Evolutionary conservation across 2,113 vertebrate genomes (phyloP).

Genomic region (Acanthochromis polyacanthus): DNA sequence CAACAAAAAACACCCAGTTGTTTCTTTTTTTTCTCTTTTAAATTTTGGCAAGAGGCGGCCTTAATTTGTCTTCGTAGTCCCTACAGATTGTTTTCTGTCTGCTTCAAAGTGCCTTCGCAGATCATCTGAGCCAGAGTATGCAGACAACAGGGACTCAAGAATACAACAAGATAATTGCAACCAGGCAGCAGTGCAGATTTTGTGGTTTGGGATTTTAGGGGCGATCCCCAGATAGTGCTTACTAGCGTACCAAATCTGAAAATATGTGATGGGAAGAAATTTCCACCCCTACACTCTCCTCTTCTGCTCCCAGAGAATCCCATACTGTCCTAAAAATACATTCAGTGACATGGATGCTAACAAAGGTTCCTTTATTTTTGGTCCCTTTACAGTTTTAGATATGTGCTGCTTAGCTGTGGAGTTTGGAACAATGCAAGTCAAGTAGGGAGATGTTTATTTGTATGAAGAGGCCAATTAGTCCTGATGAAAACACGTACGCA

Average conservation of each 20-base stretch:
- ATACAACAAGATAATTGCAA: slow-evolving; percentile 64
- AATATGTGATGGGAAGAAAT: slow-evolving; percentile 51
- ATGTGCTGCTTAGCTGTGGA: background rate
- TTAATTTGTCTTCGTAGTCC: background rate
- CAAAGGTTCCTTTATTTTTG: background rate
- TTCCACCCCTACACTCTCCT: background rate
- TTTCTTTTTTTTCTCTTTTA: too few species aligned
- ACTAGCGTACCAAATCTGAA: slow-evolving; percentile 1
- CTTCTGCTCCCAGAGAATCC: slow-evolving; percentile 11
- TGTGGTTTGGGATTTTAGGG: slow-evolving; percentile 34
- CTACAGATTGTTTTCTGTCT: slow-evolving; percentile 26
- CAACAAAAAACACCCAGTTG: background rate
- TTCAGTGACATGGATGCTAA: background rate
- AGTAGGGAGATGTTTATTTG: background rate
- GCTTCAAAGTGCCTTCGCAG: background rate
- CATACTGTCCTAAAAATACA: slow-evolving; percentile 33
- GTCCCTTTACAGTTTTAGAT: background rate
- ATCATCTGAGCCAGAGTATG: background rate
- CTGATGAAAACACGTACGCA: too few species aligned
- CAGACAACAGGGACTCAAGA: slow-evolving; percentile 40
- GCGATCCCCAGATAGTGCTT: slow-evolving; percentile 47
- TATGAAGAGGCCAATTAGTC: too few species aligned
- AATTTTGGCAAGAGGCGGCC: background rate
- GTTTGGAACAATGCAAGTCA: background rate
- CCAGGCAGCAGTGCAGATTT: slow-evolving; percentile 41